phyloP scores from a whole-genome alignment of 2,113 vertebrate genomes.

The western clawed frog (Xenopus tropicalis) region DNA sequence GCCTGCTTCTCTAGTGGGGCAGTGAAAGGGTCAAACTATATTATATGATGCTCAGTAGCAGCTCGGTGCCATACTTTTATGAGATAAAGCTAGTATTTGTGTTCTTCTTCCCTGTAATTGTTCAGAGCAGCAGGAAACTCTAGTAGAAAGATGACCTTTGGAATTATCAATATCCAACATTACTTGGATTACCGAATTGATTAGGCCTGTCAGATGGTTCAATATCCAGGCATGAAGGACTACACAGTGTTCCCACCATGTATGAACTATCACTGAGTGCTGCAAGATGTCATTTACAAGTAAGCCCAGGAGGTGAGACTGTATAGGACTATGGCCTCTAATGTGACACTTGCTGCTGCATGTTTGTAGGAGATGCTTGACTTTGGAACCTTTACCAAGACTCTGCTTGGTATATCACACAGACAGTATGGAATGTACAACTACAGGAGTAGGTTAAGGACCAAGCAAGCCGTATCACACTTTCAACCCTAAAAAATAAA shows the following conservation, averaged over 20 bases:
- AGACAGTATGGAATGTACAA: no score
- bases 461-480: no score
- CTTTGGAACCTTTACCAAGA: no score
- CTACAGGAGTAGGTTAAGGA: no score
- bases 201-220: constrained; percentile 22
- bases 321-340: no score
- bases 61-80: background rate
- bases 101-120: background rate
- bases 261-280: no score
- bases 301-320: no score
- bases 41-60: background rate
- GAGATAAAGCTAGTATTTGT: background rate
- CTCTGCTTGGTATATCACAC: no score
- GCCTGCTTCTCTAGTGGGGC: background rate
- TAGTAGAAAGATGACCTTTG: constrained; percentile 35
- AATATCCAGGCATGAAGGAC: background rate
- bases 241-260: background rate
- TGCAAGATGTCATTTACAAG: no score
- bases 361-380: no score
- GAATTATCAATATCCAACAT: constrained; percentile 32
- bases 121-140: constrained; percentile 7
- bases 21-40: background rate
- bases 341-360: no score
- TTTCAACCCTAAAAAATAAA: no score
- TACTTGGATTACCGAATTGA: constrained; percentile 35